Evolutionary conservation across 1,140 invertebrate species (phyloP).

Genomic region (Octopus bimaculoides): DNA sequence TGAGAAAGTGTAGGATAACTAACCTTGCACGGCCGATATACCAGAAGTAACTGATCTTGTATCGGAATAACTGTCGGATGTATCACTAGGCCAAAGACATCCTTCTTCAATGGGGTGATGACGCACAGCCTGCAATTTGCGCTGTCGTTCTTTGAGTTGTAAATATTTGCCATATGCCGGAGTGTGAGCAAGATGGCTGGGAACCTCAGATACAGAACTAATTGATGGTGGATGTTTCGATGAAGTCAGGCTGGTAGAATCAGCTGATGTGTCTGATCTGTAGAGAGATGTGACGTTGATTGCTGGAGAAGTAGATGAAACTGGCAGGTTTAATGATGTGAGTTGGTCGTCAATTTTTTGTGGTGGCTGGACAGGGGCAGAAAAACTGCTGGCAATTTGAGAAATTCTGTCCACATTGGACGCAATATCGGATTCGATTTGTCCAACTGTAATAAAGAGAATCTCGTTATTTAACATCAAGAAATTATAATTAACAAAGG

Average conservation of each 20-base stretch:
- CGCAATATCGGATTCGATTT: too few relatives aligned
- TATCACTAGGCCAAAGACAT: conserved; percentile 12
- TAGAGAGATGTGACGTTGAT: not conserved
- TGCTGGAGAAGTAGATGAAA: too few relatives aligned
- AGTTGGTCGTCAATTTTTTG: too few relatives aligned
- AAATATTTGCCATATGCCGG: conserved; percentile 42
- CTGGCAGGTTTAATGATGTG: too few relatives aligned
- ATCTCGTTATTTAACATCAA: too few relatives aligned
- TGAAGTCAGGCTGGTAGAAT: not conserved
- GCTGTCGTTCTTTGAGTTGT: conserved; percentile 39
- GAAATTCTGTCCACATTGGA: too few relatives aligned
- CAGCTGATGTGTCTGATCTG: not conserved
- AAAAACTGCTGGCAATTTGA: too few relatives aligned
- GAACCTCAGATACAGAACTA: conserved; percentile 17
- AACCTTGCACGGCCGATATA: conserved; percentile 41
- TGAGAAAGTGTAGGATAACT: not conserved
- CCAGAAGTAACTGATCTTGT: conserved; percentile 38
- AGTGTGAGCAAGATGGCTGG: not conserved
- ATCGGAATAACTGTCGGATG: conserved; percentile 27
- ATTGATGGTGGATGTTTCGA: conserved; percentile 23
- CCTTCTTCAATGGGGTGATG: conserved; percentile 22
- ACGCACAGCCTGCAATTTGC: conserved; percentile 31
- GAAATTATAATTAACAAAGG: too few relatives aligned
- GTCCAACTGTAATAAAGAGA: too few relatives aligned
- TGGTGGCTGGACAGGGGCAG: too few relatives aligned